A percentile compares a stretch with the other conserved stretches of the same genome.
phyloP scores from a whole-genome alignment of 1,140 invertebrate genomes.

The Melipona quadrifasciata region DNA sequence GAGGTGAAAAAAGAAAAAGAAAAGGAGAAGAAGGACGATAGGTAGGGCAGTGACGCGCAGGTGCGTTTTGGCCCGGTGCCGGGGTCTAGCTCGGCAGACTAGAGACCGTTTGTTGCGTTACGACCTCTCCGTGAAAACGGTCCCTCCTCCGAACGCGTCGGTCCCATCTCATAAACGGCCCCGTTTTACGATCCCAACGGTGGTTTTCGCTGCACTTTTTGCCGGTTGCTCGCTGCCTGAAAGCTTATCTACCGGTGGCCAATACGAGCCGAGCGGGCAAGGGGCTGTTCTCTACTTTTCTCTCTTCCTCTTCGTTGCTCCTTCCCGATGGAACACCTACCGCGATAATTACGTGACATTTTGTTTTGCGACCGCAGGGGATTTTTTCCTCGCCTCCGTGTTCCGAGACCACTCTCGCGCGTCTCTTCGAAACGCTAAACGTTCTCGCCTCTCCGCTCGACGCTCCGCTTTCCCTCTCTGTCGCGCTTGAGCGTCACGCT shows the following conservation, averaged over 20 bases:
- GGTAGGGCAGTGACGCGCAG: constrained; percentile 20
- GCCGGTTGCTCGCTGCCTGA: constrained; percentile 61
- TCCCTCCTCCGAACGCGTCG: constrained; percentile 62
- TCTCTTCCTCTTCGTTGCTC: background rate
- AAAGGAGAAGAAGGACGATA: too few relatives aligned
- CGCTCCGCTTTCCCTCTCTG: constrained; percentile 15
- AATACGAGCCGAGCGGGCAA: background rate
- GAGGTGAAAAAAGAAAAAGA: background rate
- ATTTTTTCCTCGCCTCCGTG: constrained; percentile 71
- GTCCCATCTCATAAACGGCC: constrained; percentile 72
- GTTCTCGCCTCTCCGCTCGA: background rate
- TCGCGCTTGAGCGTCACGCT: constrained; percentile 2
- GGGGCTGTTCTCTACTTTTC: too few relatives aligned
- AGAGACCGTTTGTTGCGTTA: constrained; percentile 59
- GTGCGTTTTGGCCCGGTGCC: background rate
- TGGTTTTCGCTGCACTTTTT: constrained; percentile 76
- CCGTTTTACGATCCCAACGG: constrained; percentile 74
- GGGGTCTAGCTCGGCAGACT: constrained; percentile 37
- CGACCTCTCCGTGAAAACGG: constrained; percentile 59
- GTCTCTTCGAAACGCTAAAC: background rate
- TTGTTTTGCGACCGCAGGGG: constrained; percentile 74
- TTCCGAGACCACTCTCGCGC: constrained; percentile 49
- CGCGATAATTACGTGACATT: constrained; percentile 80
- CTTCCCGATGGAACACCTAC: constrained; percentile 74
- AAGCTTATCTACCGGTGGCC: constrained; percentile 44